Evolutionary conservation across 2,888 invertebrate genomes (phyloP), one percentile per base, ranked within the genome.

Genomic region (Cotesia congregata): DNA sequence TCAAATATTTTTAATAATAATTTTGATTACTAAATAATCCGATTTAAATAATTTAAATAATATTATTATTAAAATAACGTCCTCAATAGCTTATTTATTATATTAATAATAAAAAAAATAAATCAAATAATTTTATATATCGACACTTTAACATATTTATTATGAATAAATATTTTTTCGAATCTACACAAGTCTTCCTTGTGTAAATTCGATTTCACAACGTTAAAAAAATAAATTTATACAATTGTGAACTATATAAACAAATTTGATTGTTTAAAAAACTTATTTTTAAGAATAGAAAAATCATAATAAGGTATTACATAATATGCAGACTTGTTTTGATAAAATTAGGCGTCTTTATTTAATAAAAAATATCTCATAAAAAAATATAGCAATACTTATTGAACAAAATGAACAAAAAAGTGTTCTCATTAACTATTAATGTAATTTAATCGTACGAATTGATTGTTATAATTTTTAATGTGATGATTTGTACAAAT

Each of bases 401-500:
- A 50, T 50, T 12, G 12, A 9, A 7, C 5, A 30, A 60, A 20
- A 30, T 12, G 1, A 72, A 62, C 30, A 30, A 30, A 30, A 30
- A 30, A 2, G 3, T 3, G 2, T 30, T 64, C 9, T 17, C 12
- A 20, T 62, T 62, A 39, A 67, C 7, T 5, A 38, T 12, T 12
- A 12, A 30, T 67, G 6, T 7, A 15, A 38, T 67, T 7, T 30
- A 20, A 50, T 50, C 50, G 12, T 50, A 12, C 50, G 50, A 50
- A 50, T 50, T 12, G 50, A 50, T 50, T 50, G 3, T 50, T 50
- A 50, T 9, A 4, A 12, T 50, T 50, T 50, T 7, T 39, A 39
- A 15, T 9, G 15, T 68, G 15, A 40, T 78, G 65, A 71, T 68
- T 70, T 82, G 80, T 81, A 83, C 75, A 83, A 80, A 82, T 80